A percentile compares a stretch with the other conserved stretches of the same genome.
These are phyloP conservation scores for Papilio glaucus DNA, from an alignment of 1,140 invertebrate genomes.

Conservation along the genomic window DNA sequence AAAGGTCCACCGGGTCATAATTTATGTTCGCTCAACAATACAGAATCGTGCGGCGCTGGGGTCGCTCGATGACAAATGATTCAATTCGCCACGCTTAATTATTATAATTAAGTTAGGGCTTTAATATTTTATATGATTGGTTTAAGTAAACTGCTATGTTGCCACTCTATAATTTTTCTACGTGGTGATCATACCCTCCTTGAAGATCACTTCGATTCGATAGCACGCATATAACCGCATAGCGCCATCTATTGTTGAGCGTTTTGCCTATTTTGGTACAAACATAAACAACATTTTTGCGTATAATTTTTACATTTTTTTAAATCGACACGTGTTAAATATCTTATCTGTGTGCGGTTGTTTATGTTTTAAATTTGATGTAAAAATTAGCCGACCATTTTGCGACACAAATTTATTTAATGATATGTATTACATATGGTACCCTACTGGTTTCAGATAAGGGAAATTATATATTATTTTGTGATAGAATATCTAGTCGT, in stretches of 20 bases:
- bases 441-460: neutral
- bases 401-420: neutral
- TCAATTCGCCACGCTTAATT: constrained; percentile 30
- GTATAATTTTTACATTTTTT: neutral
- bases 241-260: neutral
- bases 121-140: neutral
- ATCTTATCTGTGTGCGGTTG: constrained; percentile 14
- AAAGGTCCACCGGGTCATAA: constrained; percentile 24
- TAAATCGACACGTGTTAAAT: neutral
- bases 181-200: no score
- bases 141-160: neutral
- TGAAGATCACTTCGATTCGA: no score
- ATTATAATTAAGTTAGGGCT: constrained; percentile 20
- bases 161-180: no score
- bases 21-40: constrained; percentile 25
- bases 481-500: no score
- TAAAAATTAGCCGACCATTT: neutral
- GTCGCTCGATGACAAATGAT: constrained; percentile 24
- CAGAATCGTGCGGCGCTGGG: constrained; percentile 15
- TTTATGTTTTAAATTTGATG: neutral
- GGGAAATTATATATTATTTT: neutral
- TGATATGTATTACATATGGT: constrained; percentile 37
- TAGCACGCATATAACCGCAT: no score
- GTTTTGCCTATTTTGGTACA: neutral
- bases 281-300: neutral